Percentiles rank a stretch among this genome's conserved stretches.
Conservation (phyloP, 2,797 vertebrate genomes). For the Bradypus variegatus region DNA sequence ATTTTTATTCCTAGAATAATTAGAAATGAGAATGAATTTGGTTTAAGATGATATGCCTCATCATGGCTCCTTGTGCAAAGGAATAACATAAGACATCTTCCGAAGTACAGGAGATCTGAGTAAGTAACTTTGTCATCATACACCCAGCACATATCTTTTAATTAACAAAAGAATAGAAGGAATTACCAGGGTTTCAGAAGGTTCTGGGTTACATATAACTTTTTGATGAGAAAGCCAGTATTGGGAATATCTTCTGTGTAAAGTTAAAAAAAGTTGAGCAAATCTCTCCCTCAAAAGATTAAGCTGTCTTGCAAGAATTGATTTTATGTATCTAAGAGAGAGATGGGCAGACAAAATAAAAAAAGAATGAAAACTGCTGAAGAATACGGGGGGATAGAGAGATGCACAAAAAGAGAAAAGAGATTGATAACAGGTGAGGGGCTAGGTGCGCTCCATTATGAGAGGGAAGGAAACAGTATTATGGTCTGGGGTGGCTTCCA, state of each 20-base stretch:
- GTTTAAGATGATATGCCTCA: not conserved
- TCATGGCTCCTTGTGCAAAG: not conserved
- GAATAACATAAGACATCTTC: not conserved
- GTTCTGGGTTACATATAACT: slow-evolving; percentile 16
- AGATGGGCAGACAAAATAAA: not conserved
- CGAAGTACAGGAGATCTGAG: not conserved
- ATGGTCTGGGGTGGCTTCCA: not conserved
- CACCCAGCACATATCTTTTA: not conserved
- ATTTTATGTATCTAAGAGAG: slow-evolving; percentile 31
- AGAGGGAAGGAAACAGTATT: not conserved
- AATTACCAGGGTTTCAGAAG: slow-evolving; percentile 31
- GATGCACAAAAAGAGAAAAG: not conserved
- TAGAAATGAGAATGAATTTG: not conserved
- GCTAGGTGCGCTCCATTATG: not conserved
- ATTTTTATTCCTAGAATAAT: not conserved
- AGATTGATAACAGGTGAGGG: not conserved
- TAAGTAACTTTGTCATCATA: not conserved
- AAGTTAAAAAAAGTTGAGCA: slow-evolving; percentile 42
- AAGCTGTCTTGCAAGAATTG: slow-evolving; percentile 36
- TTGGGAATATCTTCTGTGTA: not conserved
- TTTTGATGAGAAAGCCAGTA: slow-evolving; percentile 42
- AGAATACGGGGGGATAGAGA: not conserved
- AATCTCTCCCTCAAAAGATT: slow-evolving; percentile 26
- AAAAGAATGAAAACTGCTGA: not conserved
- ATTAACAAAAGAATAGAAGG: not conserved